Base-by-base conservation (phyloP, 2,888 invertebrate species). In the Pegoplata infirma region DNA sequence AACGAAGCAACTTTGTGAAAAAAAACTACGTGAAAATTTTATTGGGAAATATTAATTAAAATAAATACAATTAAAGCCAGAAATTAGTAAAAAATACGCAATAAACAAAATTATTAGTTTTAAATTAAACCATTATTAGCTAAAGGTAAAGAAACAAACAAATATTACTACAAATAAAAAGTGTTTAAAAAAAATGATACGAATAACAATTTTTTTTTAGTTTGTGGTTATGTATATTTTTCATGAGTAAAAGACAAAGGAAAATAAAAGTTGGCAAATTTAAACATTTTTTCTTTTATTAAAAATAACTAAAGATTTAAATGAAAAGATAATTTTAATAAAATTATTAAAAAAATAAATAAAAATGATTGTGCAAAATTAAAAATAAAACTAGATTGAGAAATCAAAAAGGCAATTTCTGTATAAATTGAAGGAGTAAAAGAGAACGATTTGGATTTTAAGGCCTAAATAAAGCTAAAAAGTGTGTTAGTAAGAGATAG, bases 161-260 rank as follows among this genome's bases (percentile, higher is more conserved):
- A 17, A 21, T n/a, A 12, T 47, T 49, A 46, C n/a, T n/a, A n/a
- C n/a, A 40, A 8, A 5, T 40, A 25, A 49, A 32, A 72, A 72
- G 53, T 21, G 44, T 32, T 5, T 36, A 64, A 58, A 46, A n/a
- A n/a, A 71, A 12, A 1, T 56, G 4, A 56, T 63, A 46, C 17
- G 19, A 40, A 71, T 5, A 10, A 14, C n/a, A n/a, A n/a, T n/a
- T n/a, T n/a, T n/a, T n/a, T n/a, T n/a, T n/a, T 21, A 53, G 44
- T 63, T 79, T 79, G 75, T 75, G 79, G 79, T 79, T 79, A 79
- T 79, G 79, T 55, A 14, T 51, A n/a, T 46, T 47, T 66, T 68
- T 56, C 25, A 21, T 19, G 21, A 58, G 44, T 40, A 58, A 40
- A 58, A 58, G 40, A 40, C 44, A 23, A 44, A 12, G 14, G 14